Percentiles rank a stretch among this genome's conserved stretches.
Conservation (phyloP, 2,113 vertebrate species). For the Amblyornis subalaris region DNA sequence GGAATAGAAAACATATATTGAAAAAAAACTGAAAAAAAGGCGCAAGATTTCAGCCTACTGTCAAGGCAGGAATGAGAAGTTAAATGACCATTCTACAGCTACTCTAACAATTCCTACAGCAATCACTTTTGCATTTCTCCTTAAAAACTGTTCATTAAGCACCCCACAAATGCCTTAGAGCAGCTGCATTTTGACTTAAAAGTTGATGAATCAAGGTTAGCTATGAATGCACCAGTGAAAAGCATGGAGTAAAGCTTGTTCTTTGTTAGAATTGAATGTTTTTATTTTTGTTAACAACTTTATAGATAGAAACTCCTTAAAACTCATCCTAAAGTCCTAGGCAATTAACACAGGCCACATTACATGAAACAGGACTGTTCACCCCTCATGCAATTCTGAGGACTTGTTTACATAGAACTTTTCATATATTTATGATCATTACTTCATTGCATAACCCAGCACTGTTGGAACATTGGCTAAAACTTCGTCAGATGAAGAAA, state of each 20-base stretch:
- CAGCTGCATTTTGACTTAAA: not conserved
- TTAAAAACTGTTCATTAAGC: not conserved
- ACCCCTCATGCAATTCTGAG: not conserved
- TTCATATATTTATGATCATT: not conserved
- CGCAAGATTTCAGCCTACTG: not conserved
- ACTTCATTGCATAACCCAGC: slow-evolving; percentile 16
- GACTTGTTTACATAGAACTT: not conserved
- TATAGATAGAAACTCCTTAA: not conserved
- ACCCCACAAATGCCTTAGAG: not conserved
- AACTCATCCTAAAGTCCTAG: not conserved
- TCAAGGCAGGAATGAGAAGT: not conserved
- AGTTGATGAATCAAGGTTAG: not conserved
- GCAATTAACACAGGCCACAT: not conserved
- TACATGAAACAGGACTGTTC: not conserved
- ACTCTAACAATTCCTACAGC: not conserved
- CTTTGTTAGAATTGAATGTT: not conserved
- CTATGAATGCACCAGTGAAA: not conserved
- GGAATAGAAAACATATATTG: not conserved
- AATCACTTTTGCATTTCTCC: not conserved
- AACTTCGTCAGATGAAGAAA: not conserved
- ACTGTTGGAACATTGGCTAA: slow-evolving; percentile 4
- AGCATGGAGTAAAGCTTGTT: not conserved
- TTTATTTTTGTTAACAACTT: not conserved
- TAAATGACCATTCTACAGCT: not conserved
- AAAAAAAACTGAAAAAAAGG: not conserved